A percentile compares a stretch with the other conserved stretches of the same genome.
These are phyloP conservation scores for Drosophila quinaria DNA, from an alignment of 2,888 invertebrate species.

Conservation along the genomic window DNA sequence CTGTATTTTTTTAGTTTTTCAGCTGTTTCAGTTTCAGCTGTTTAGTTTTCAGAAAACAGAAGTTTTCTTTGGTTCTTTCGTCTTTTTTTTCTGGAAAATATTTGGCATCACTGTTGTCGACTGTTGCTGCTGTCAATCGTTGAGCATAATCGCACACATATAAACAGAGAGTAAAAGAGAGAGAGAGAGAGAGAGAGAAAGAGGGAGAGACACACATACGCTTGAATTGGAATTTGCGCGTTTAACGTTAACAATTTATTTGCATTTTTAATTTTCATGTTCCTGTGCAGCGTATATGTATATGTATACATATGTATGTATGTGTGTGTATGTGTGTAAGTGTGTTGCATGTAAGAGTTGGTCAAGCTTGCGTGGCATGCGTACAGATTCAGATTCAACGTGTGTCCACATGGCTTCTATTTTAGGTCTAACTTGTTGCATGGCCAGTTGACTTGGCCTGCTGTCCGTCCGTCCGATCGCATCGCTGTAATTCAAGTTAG, in stretches of 20 bases:
- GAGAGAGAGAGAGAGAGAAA: background rate
- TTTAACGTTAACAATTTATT: conserved; percentile 80
- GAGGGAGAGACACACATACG: conserved; percentile 6
- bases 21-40: too few species aligned
- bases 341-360: conserved; percentile 45
- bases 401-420: conserved; percentile 64
- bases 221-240: conserved; percentile 70
- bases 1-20: too few species aligned
- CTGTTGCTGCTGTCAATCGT: conserved; percentile 32
- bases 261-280: conserved; percentile 82
- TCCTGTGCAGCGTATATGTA: conserved; percentile 25
- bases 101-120: background rate
- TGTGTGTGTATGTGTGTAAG: conserved; percentile 25
- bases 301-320: background rate
- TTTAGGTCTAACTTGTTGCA: conserved; percentile 79
- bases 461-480: conserved; percentile 17
- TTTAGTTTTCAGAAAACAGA: too few species aligned
- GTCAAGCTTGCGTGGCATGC: conserved; percentile 49
- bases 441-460: conserved; percentile 47
- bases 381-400: conserved; percentile 34
- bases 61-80: too few species aligned
- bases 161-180: background rate
- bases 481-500: conserved; percentile 73
- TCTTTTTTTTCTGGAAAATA: too few species aligned
- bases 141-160: conserved; percentile 18